phyloP scores from a whole-genome alignment of 1,140 invertebrate species.

The Euura lappo region DNA sequence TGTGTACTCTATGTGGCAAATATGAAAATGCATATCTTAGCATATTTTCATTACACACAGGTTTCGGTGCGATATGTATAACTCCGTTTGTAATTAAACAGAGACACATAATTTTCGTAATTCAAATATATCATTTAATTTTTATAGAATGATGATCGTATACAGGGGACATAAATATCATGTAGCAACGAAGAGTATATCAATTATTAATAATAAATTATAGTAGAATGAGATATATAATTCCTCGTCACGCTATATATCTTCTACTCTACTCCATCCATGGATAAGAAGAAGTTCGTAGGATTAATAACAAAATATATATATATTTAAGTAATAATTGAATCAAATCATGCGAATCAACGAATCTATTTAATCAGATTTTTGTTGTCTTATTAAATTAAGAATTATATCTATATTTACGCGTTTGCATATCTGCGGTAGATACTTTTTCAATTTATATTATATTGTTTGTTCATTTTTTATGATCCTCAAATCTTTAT shows the following conservation, averaged over 20 bases:
- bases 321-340: background rate
- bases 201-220: background rate
- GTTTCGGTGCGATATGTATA: background rate
- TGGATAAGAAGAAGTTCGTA: background rate
- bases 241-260: background rate
- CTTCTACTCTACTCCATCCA: background rate
- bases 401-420: background rate
- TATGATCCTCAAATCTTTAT: no score
- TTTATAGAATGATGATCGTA: background rate
- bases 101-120: background rate
- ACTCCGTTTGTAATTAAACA: no score
- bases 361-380: background rate
- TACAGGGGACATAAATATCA: background rate
- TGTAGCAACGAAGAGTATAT: background rate
- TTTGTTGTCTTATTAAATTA: no score
- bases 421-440: no score
- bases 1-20: background rate
- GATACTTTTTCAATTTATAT: no score
- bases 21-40: background rate
- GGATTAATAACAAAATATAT: background rate
- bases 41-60: background rate
- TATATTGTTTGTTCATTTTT: no score
- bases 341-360: background rate
- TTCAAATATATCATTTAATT: background rate
- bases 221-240: background rate